These are phyloP conservation scores for Myrmecophaga tridactyla DNA, from an alignment of 2,113 vertebrate species.

Conservation along the genomic window DNA sequence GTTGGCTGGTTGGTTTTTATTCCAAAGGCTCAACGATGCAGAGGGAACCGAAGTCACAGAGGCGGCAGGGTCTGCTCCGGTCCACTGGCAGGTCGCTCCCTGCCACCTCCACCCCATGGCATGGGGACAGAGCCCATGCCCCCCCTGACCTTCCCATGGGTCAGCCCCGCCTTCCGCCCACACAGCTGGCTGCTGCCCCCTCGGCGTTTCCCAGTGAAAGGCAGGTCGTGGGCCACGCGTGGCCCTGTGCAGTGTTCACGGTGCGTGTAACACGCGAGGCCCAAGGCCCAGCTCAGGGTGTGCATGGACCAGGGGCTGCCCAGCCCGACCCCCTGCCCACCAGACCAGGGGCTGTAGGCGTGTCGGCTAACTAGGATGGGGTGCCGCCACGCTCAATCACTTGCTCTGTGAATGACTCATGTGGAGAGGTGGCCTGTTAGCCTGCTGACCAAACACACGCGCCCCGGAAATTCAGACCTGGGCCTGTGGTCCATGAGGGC, in stretches of 20 bases:
- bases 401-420: conserved; percentile 54
- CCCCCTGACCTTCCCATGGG: conserved; percentile 55
- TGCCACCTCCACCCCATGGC: conserved; percentile 28
- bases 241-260: background rate
- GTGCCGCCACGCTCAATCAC: conserved; percentile 13
- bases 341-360: too few species aligned
- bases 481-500: accelerated
- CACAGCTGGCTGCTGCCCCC: conserved; percentile 46
- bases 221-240: conserved; percentile 68
- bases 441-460: too few species aligned
- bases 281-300: accelerated
- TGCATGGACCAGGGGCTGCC: background rate
- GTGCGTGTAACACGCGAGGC: background rate
- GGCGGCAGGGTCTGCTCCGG: conserved; percentile 67
- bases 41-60: conserved; percentile 67
- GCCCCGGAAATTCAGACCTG: too few species aligned
- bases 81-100: too few species aligned
- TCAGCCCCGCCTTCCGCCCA: conserved; percentile 66
- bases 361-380: accelerated
- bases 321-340: background rate
- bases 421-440: too few species aligned
- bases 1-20: background rate
- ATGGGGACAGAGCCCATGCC: background rate
- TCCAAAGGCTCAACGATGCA: conserved; percentile 68
- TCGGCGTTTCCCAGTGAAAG: conserved; percentile 39